Percentiles rank a stretch among this genome's conserved stretches.
Evolutionary conservation across 2,888 invertebrate genomes (phyloP).

Genomic region (Halictus quadricinctus): DNA sequence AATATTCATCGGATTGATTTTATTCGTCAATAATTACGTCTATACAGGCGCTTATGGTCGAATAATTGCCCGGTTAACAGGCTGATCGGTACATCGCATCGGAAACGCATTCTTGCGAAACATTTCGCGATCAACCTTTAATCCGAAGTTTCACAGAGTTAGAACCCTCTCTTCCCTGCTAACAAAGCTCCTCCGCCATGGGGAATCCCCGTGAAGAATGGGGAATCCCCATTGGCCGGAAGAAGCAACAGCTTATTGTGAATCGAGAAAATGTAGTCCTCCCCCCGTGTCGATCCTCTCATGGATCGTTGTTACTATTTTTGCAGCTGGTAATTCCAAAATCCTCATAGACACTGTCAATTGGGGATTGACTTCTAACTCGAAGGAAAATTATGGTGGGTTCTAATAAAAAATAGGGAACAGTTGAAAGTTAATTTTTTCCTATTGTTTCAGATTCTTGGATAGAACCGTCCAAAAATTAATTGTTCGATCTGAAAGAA

Average conservation of each 20-base stretch:
- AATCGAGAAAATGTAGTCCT: not conserved
- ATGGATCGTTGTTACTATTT: not conserved
- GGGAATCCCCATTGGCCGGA: not conserved
- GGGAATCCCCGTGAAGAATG: not conserved
- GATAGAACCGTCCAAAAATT: not conserved
- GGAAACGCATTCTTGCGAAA: not conserved
- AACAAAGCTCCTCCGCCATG: not conserved
- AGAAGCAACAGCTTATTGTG: not conserved
- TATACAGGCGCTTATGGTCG: constrained; percentile 5
- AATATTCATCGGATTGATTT: constrained; percentile 6
- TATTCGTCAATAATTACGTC: constrained; percentile 7
- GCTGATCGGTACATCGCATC: not conserved
- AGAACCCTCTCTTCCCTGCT: not conserved
- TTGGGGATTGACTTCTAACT: not conserved
- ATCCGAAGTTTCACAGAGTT: not conserved
- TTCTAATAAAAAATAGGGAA: not conserved
- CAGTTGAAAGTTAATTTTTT: no score
- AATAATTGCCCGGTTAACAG: constrained; percentile 9
- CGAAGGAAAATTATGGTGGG: not conserved
- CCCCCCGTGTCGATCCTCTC: not conserved
- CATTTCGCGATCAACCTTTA: not conserved
- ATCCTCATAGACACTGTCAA: not conserved
- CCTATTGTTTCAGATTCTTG: no score
- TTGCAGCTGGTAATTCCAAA: not conserved
- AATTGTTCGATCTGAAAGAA: not conserved